These are phyloP conservation scores for Epicampocera succincta DNA, from an alignment of 2,888 invertebrate species.

Conservation along the genomic window DNA sequence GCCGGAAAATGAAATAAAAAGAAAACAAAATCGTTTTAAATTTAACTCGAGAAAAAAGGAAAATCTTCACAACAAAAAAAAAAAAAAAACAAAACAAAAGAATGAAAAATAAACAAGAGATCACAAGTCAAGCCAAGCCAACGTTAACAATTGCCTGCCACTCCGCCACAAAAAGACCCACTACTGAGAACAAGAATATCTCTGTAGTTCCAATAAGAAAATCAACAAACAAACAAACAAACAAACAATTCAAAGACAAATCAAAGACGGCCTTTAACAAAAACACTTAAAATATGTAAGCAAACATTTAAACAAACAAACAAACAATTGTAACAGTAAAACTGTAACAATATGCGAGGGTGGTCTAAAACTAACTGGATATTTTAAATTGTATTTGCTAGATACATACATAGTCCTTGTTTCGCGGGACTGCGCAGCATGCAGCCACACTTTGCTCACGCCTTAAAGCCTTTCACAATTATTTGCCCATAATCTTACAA, in stretches of 20 bases:
- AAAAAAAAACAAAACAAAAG: background rate
- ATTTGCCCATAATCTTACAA: too few relatives aligned
- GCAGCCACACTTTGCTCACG: too few relatives aligned
- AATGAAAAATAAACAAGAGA: slow-evolving; percentile 12
- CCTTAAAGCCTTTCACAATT: too few relatives aligned
- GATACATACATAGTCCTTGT: too few relatives aligned
- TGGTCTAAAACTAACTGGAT: too few relatives aligned
- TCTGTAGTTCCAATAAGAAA: slow-evolving; percentile 11
- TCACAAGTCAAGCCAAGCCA: slow-evolving; percentile 46
- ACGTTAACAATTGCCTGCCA: slow-evolving; percentile 8
- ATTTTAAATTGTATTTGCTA: too few relatives aligned
- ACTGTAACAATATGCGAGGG: background rate
- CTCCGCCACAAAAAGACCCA: background rate
- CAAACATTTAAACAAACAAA: slow-evolving; percentile 37
- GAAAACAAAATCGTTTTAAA: slow-evolving; percentile 6
- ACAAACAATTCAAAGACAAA: slow-evolving; percentile 14
- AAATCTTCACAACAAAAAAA: background rate
- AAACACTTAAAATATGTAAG: slow-evolving; percentile 49
- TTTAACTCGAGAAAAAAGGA: slow-evolving; percentile 1
- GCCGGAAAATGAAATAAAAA: background rate
- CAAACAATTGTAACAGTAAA: slow-evolving; percentile 1
- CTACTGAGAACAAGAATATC: background rate
- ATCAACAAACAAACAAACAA: slow-evolving; percentile 19
- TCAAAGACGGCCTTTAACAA: slow-evolving; percentile 48
- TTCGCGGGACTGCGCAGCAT: too few relatives aligned